A percentile compares a stretch with the other conserved stretches of the same genome.
Evolutionary conservation across 2,797 vertebrate genomes (phyloP).

Genomic region (Coracias cyanogaster): DNA sequence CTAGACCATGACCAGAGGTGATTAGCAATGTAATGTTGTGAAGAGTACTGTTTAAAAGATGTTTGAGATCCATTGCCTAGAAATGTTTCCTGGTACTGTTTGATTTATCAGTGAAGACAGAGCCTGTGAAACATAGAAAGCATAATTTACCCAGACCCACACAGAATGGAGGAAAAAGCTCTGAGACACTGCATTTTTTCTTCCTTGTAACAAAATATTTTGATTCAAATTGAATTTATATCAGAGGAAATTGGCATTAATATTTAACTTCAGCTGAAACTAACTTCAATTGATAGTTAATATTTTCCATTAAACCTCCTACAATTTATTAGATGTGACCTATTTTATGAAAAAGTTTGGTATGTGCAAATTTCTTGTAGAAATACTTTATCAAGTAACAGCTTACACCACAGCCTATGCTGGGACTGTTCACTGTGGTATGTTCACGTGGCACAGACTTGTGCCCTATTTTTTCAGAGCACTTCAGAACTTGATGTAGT

Average conservation of each 20-base stretch:
- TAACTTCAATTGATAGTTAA: neutral
- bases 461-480: accelerated
- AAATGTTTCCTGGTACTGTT: neutral
- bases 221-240: neutral
- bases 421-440: neutral
- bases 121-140: neutral
- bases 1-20: neutral
- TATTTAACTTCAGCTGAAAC: neutral
- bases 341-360: neutral
- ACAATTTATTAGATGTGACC: neutral
- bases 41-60: neutral
- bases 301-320: accelerated
- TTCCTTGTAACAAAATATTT: neutral
- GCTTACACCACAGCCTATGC: neutral
- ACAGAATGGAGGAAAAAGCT: neutral
- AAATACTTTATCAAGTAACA: neutral
- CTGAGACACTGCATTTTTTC: neutral
- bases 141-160: neutral
- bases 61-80: neutral
- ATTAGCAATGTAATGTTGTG: neutral
- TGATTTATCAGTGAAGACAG: neutral
- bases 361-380: neutral
- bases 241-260: neutral
- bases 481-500: neutral
- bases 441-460: neutral